Evolutionary conservation across 1,140 invertebrate genomes (phyloP).

Genomic region (Dreissena polymorpha): DNA sequence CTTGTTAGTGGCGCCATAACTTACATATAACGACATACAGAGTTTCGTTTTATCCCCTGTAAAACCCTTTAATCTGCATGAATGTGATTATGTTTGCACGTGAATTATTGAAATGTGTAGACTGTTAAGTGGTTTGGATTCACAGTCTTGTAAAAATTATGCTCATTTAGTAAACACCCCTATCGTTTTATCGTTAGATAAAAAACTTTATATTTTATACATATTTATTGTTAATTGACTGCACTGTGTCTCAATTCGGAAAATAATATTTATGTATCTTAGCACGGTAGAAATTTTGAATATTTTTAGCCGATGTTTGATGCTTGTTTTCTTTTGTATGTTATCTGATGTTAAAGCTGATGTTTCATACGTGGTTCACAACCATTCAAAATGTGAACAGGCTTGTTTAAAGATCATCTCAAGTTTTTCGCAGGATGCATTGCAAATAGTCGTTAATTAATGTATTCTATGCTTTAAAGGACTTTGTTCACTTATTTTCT

Average conservation of each 20-base stretch:
- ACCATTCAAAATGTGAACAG: no score
- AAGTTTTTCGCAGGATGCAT: no score
- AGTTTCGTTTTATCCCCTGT: conserved; percentile 37
- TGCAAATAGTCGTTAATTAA: no score
- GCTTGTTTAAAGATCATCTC: no score
- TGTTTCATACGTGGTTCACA: no score
- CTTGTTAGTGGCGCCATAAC: conserved; percentile 50
- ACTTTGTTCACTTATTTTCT: no score
- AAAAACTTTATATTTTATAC: conserved; percentile 28
- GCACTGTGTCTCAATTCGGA: not conserved
- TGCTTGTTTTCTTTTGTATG: no score
- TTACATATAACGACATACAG: conserved; percentile 34
- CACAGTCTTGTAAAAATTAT: conserved; percentile 49
- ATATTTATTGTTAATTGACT: conserved; percentile 34
- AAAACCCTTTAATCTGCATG: conserved; percentile 44
- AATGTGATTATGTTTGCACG: conserved; percentile 47
- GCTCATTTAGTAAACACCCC: conserved; percentile 25
- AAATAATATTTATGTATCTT: conserved; percentile 13
- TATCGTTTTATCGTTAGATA: conserved; percentile 43
- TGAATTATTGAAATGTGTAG: conserved; percentile 43
- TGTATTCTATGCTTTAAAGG: no score
- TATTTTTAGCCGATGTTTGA: no score
- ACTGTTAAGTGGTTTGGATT: conserved; percentile 38
- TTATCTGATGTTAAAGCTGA: no score
- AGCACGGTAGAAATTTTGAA: not conserved